phyloP scores from a whole-genome alignment of 2,797 vertebrate genomes.

The Intellagama lesueurii region DNA sequence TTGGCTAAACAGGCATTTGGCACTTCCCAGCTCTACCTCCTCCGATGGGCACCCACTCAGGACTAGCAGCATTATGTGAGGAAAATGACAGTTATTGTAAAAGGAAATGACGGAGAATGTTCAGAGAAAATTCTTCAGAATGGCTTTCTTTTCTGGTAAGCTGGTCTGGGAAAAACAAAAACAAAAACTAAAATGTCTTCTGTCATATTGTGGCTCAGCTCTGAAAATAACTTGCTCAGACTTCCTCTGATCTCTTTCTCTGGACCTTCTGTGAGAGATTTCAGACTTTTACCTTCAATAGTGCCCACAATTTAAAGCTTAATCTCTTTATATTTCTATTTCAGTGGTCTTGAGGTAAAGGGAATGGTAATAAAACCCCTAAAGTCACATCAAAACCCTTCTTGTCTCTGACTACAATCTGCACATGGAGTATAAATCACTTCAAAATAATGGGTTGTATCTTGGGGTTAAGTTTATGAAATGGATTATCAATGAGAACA shows the following conservation, averaged over 20 bases:
- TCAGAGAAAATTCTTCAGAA: not conserved
- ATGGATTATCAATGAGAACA: too few relatives aligned
- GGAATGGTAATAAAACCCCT: not conserved
- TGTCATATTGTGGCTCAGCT: too few relatives aligned
- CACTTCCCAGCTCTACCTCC: too few relatives aligned
- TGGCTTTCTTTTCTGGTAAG: too few relatives aligned
- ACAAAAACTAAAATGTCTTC: too few relatives aligned
- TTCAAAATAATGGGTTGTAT: not conserved
- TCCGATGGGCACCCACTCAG: too few relatives aligned
- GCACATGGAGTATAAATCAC: not conserved
- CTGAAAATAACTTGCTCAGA: not conserved
- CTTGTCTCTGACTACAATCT: not conserved
- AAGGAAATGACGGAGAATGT: too few relatives aligned
- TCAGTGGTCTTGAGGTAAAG: not conserved
- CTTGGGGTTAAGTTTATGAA: not conserved
- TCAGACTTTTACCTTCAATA: not conserved
- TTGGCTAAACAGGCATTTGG: too few relatives aligned
- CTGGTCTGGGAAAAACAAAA: too few relatives aligned
- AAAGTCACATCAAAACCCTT: not conserved
- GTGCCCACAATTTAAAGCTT: not conserved
- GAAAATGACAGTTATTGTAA: too few relatives aligned
- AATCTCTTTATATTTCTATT: not conserved
- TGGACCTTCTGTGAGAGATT: not conserved
- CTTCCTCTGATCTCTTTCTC: not conserved
- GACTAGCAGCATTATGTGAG: too few relatives aligned